These are phyloP conservation scores for Cheilosia pagana DNA, from an alignment of 2,888 invertebrate species.

Conservation along the genomic window DNA sequence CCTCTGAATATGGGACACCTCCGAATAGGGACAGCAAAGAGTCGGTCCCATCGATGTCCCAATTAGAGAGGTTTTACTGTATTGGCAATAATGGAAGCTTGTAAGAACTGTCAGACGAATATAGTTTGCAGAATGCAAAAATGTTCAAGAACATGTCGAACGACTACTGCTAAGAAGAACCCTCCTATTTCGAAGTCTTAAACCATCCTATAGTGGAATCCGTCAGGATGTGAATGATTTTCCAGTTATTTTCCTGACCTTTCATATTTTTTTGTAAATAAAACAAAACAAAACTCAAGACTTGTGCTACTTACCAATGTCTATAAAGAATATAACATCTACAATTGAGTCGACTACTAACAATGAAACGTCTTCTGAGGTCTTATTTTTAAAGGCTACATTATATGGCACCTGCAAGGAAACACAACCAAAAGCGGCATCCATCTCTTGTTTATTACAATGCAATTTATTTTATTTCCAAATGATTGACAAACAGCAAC, in stretches of 20 bases:
- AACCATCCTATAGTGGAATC: not conserved
- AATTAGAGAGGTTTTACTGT: too few species aligned
- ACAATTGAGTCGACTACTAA: constrained; percentile 99
- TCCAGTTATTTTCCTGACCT: not conserved
- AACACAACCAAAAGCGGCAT: constrained; percentile 4
- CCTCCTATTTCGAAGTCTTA: too few species aligned
- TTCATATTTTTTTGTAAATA: not conserved
- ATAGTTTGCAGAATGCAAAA: too few species aligned
- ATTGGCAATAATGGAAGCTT: too few species aligned
- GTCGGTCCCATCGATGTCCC: too few species aligned
- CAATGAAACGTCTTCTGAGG: constrained; percentile 97
- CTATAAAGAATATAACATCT: constrained; percentile 99
- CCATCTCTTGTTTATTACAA: not conserved
- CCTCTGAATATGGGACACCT: too few species aligned
- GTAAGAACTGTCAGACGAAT: too few species aligned
- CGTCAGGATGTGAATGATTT: too few species aligned
- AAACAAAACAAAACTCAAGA: not conserved
- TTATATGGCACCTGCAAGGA: constrained; percentile 96
- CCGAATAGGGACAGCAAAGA: too few species aligned
- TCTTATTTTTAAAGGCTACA: constrained; percentile 99
- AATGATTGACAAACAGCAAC: constrained; percentile 24
- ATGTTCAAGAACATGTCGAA: too few species aligned
- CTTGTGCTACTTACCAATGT: constrained; percentile 87
- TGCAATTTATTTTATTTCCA: constrained; percentile 4
- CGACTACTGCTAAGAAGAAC: too few species aligned